A percentile compares a stretch with the other conserved stretches of the same genome.
Evolutionary conservation across 2,113 vertebrate genomes (phyloP).

Genomic region (Mirza zaza): DNA sequence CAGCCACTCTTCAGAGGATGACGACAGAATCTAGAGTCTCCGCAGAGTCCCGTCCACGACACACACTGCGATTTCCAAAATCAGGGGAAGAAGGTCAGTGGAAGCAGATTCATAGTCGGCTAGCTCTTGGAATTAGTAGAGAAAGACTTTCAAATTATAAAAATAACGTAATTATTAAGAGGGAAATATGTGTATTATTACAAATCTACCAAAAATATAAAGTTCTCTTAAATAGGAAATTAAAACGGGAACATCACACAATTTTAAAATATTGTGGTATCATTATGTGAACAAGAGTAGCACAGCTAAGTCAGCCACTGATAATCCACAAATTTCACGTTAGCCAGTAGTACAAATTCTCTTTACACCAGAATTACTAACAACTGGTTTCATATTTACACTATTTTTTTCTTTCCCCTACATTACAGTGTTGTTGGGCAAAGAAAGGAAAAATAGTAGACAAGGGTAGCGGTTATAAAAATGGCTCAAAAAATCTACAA

Average conservation of each 20-base stretch:
- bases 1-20: not conserved
- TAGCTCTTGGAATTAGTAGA: not conserved
- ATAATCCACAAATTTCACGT: not conserved
- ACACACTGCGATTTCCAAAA: not conserved
- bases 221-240: not conserved
- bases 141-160: not conserved
- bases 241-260: not conserved
- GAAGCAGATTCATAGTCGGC: not conserved
- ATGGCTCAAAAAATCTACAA: not conserved
- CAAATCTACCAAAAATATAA: not conserved
- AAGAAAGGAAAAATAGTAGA: not conserved
- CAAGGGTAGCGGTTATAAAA: not conserved
- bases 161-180: not conserved
- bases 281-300: too few species aligned
- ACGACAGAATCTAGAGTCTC: not conserved
- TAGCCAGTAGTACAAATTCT: too few species aligned
- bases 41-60: not conserved
- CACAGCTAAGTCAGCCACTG: not conserved
- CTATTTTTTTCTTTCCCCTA: not conserved
- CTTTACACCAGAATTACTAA: not conserved
- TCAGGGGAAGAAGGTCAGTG: not conserved
- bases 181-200: not conserved
- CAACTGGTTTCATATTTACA: too few species aligned
- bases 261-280: not conserved
- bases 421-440: not conserved